Percentiles rank a stretch among this genome's conserved stretches.
These are phyloP conservation scores for Siniperca obscura DNA, from an alignment of 2,797 vertebrate species.

Conservation along the genomic window DNA sequence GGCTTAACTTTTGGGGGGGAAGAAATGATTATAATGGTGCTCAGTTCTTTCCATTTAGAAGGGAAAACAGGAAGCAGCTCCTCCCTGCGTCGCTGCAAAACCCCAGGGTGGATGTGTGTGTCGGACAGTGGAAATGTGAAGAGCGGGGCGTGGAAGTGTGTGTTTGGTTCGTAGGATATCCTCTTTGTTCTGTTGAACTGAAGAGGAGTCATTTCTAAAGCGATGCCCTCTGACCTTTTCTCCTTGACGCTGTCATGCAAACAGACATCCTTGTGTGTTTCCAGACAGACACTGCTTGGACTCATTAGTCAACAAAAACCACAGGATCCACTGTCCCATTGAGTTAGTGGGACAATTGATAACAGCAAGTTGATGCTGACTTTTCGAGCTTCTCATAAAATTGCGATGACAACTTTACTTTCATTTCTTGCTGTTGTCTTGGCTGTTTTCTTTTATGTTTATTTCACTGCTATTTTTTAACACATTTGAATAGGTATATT, in stretches of 20 bases:
- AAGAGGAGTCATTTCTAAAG: conserved; percentile 46
- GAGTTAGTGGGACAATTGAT: conserved; percentile 18
- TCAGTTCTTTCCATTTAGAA: conserved; percentile 71
- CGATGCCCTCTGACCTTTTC: conserved; percentile 43
- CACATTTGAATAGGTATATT: not conserved
- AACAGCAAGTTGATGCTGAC: conserved; percentile 19
- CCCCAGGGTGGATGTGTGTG: conserved; percentile 60
- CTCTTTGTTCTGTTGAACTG: conserved; percentile 53
- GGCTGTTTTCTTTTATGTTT: not conserved
- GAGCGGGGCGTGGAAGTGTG: conserved; percentile 42
- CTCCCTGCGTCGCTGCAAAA: conserved; percentile 61
- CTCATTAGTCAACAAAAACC: conserved; percentile 19
- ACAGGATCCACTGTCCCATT: conserved; percentile 25
- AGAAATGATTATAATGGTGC: conserved; percentile 41
- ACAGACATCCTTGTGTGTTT: conserved; percentile 48
- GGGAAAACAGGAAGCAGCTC: conserved; percentile 83
- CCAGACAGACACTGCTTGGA: conserved; percentile 56
- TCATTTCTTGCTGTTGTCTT: conserved; percentile 3
- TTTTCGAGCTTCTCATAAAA: conserved; percentile 14
- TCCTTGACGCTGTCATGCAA: conserved; percentile 43
- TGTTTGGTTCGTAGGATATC: conserved; percentile 72
- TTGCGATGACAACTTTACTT: conserved; percentile 12
- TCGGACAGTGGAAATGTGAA: conserved; percentile 48
- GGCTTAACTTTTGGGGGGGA: conserved; percentile 32
- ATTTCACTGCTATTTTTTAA: not conserved